Evolutionary conservation across 2,888 invertebrate genomes (phyloP).

Genomic region (Pandemis cinnamomeana): DNA sequence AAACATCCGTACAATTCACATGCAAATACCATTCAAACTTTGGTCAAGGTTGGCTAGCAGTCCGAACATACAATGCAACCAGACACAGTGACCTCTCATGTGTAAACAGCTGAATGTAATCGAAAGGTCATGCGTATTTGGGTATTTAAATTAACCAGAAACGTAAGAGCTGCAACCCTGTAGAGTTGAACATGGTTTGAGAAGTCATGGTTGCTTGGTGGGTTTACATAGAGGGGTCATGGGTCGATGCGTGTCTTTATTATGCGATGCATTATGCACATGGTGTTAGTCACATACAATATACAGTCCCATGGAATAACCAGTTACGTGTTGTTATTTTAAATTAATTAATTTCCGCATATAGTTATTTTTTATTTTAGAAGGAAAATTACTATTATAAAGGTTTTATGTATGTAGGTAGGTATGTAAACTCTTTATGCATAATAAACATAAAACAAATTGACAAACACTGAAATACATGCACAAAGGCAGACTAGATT

Average conservation of each 20-base stretch:
- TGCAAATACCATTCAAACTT: slow-evolving; percentile 29
- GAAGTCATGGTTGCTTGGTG: slow-evolving; percentile 15
- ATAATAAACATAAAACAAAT: no score
- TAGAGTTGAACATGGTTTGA: background rate
- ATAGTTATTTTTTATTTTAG: background rate
- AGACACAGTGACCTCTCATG: slow-evolving; percentile 3
- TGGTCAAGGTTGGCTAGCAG: slow-evolving; percentile 65
- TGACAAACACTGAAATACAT: no score
- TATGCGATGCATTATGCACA: slow-evolving; percentile 50
- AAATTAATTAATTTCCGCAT: background rate
- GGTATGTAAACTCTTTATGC: no score
- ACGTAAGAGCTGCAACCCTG: background rate
- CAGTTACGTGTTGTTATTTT: slow-evolving; percentile 6
- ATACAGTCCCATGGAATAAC: slow-evolving; percentile 13
- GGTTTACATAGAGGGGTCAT: slow-evolving; percentile 51
- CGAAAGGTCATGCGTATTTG: slow-evolving; percentile 6
- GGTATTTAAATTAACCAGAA: background rate
- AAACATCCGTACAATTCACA: slow-evolving; percentile 18
- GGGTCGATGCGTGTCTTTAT: slow-evolving; percentile 57
- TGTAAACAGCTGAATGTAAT: background rate
- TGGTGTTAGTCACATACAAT: slow-evolving; percentile 24
- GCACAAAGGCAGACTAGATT: no score
- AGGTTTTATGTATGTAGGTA: no score
- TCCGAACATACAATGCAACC: slow-evolving; percentile 59
- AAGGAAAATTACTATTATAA: background rate